Evolutionary conservation across 1,140 invertebrate genomes (phyloP), one percentile per base, ranked within the genome.

Genomic region (Dendrolimus punctatus): DNA sequence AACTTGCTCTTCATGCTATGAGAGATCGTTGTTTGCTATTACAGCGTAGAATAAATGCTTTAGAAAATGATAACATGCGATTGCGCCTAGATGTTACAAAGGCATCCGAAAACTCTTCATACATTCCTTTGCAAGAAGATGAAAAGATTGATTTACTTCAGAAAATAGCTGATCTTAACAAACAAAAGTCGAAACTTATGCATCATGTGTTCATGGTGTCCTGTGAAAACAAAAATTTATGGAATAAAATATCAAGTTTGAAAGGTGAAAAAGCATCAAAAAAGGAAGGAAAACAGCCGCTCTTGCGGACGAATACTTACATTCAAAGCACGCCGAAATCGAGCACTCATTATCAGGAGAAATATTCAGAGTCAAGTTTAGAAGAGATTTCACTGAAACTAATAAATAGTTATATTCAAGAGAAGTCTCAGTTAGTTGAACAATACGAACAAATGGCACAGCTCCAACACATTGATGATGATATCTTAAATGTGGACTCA

Each of bases 171-270:
- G 89, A 92, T 55, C 75, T 94, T 56, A 90, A 88, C 36, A 92
- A 92, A 68, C 91, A 95, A 70, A 95, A 94, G 63, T 90, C 90
- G 5, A 93, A 94, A 68, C 73, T 95, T 6, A 89, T 90, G 57
- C 91, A 94, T 75, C 93, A 94, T 66, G 89, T 95, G 44, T 90
- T 90, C 59, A 94, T 95, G 92, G 93, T 95, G 6, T 91, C 93
- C 2, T 90, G 90, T 66, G 94, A 95, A 82, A 95, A 95, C 78
- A 90, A 92, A 68, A 91, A 92, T 55, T 77, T 95, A 23, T 95
- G 94, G 94, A 90, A 88, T 49, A 91, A 91, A 68, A 80, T 95
- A 38, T 91, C 91, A 2, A 87, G 88, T 71, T 80, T 94, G 44
- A 91, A 78, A 48, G 42, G 62, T 46, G 75, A 81, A 37, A 81